A percentile compares a stretch with the other conserved stretches of the same genome.
These are phyloP conservation scores for Eupithecia centaureata DNA, from an alignment of 2,888 invertebrate species.

Conservation along the genomic window DNA sequence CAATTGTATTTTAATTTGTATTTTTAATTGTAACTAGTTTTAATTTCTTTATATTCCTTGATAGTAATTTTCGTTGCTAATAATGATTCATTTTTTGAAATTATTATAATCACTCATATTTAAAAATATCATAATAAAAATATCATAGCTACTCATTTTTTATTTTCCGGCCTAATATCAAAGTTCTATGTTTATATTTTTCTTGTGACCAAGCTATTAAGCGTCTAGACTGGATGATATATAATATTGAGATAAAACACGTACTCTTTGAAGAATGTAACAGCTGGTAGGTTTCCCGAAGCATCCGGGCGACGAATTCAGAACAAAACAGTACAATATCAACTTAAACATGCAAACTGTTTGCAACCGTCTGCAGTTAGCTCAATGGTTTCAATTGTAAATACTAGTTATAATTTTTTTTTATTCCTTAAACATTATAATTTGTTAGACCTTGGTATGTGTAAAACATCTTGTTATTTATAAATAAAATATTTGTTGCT, in stretches of 20 bases:
- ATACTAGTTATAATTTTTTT: too few relatives aligned
- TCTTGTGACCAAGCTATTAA: slow-evolving; percentile 43
- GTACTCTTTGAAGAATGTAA: slow-evolving; percentile 48
- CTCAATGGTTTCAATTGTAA: too few relatives aligned
- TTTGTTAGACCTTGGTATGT: neutral
- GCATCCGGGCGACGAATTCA: slow-evolving; percentile 41
- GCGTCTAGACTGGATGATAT: slow-evolving; percentile 61
- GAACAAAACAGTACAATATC: slow-evolving; percentile 39
- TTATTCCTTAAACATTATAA: neutral
- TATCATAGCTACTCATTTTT: too few relatives aligned
- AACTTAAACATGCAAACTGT: neutral
- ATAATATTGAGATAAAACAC: slow-evolving; percentile 46
- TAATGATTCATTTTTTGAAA: too few relatives aligned
- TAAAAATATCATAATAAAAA: too few relatives aligned
- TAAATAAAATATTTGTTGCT: neutral
- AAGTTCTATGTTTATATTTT: slow-evolving; percentile 23
- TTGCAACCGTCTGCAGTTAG: too few relatives aligned
- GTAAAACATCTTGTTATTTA: neutral
- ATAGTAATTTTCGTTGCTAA: too few relatives aligned
- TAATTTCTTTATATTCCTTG: too few relatives aligned
- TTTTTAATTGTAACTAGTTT: too few relatives aligned
- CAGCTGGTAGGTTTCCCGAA: slow-evolving; percentile 63
- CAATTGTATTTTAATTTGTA: too few relatives aligned
- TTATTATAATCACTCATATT: too few relatives aligned
- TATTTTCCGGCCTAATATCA: slow-evolving; percentile 2